A percentile compares a stretch with the other conserved stretches of the same genome.
phyloP scores from a whole-genome alignment of 2,113 vertebrate species.

The Delphinus delphis region DNA sequence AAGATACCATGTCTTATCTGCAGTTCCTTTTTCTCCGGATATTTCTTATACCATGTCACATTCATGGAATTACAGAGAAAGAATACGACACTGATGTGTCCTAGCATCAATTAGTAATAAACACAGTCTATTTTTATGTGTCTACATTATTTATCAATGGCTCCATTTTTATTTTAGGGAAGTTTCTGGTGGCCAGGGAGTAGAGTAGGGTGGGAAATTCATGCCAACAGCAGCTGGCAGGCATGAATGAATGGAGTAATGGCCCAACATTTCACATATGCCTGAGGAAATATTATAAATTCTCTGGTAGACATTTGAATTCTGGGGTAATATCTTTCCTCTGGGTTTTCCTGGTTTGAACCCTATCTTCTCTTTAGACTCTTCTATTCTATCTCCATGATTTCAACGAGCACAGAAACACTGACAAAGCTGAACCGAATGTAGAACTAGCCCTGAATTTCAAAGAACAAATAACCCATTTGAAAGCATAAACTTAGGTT shows the following conservation, averaged over 20 bases:
- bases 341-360: not conserved
- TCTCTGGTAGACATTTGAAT: not conserved
- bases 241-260: not conserved
- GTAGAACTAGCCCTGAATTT: not conserved
- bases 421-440: not conserved
- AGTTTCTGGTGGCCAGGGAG: not conserved
- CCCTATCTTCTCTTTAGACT: not conserved
- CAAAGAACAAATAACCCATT: conserved; percentile 31
- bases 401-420: not conserved
- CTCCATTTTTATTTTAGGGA: conserved; percentile 50
- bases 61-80: conserved; percentile 3
- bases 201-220: not conserved
- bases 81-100: conserved; percentile 1
- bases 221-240: conserved; percentile 23
- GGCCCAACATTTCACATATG: not conserved
- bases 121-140: not conserved
- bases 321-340: not conserved
- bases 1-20: not conserved
- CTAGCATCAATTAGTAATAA: conserved; percentile 33
- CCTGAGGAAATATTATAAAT: not conserved
- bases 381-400: not conserved
- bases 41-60: conserved; percentile 17
- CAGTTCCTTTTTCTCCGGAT: conserved; percentile 2
- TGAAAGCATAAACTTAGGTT: not conserved
- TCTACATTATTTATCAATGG: conserved; percentile 53